Conservation (phyloP, 2,797 vertebrate genomes). For the Sphaeramia orbicularis region DNA sequence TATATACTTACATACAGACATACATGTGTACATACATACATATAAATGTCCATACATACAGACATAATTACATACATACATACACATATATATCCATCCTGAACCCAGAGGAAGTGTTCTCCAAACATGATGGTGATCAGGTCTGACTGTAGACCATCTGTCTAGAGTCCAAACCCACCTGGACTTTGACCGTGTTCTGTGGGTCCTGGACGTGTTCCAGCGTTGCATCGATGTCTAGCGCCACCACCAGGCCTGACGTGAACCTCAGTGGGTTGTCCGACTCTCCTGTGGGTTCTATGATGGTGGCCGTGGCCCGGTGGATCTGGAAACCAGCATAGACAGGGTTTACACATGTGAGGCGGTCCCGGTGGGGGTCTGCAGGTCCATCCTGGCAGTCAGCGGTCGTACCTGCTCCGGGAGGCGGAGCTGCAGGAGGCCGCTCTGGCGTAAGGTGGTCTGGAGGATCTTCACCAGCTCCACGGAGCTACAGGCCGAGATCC, state of each 20-base stretch:
- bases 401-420: slow-evolving; percentile 90
- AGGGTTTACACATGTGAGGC: too few species aligned
- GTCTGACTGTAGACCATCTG: too few species aligned
- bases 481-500: slow-evolving; percentile 92
- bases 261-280: slow-evolving; percentile 96
- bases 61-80: too few species aligned
- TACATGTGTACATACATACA: too few species aligned
- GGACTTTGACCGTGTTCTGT: slow-evolving; percentile 92
- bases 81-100: too few species aligned
- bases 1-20: too few species aligned
- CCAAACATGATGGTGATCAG: too few species aligned
- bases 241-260: slow-evolving; percentile 94
- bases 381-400: too few species aligned
- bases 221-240: slow-evolving; percentile 94
- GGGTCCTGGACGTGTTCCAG: slow-evolving; percentile 94
- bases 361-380: background rate
- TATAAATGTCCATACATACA: too few species aligned
- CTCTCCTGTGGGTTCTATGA: slow-evolving; percentile 95
- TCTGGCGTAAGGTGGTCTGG: slow-evolving; percentile 92
- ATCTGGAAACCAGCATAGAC: slow-evolving; percentile 82
- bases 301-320: slow-evolving; percentile 91
- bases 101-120: too few species aligned
- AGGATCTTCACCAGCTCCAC: slow-evolving; percentile 94
- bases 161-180: slow-evolving; percentile 89
- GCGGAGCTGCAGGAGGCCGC: slow-evolving; percentile 90